Evolutionary conservation across 1,140 invertebrate genomes (phyloP).

Genomic region (Drepana arcuata): DNA sequence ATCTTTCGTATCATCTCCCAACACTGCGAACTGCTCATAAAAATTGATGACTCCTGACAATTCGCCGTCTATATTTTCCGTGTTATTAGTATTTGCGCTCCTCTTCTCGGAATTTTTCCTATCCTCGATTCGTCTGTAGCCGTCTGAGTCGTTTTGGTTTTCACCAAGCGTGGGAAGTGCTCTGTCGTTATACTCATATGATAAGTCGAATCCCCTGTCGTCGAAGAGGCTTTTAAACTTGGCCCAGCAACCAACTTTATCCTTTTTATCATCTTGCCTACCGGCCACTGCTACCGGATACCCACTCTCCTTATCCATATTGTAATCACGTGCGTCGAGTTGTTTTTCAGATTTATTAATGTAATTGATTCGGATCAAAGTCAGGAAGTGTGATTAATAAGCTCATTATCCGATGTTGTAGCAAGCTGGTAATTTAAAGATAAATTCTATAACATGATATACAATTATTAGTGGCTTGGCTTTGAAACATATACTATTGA

Average conservation of each 20-base stretch:
- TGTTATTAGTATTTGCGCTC: conserved; percentile 10
- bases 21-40: conserved; percentile 53
- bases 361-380: too few relatives aligned
- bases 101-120: conserved; percentile 23
- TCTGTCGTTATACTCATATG: conserved; percentile 40
- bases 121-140: conserved; percentile 32
- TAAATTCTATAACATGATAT: too few relatives aligned
- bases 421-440: too few relatives aligned
- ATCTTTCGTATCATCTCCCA: conserved; percentile 40
- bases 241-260: conserved; percentile 45
- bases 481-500: too few relatives aligned
- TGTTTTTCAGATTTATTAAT: too few relatives aligned
- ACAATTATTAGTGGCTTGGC: too few relatives aligned
- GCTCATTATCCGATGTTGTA: conserved; percentile 4
- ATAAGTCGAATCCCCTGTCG: conserved; percentile 56
- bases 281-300: too few relatives aligned
- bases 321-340: too few relatives aligned
- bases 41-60: conserved; percentile 42
- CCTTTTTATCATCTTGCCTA: conserved; percentile 13
- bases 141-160: conserved; percentile 22
- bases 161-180: conserved; percentile 18
- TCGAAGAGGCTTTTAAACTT: conserved; percentile 56
- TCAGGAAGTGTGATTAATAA: conserved; percentile 2
- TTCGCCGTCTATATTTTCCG: conserved; percentile 24
- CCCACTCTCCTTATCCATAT: too few relatives aligned